Percentiles rank a stretch among this genome's conserved stretches.
Conservation (phyloP, 2,113 vertebrate genomes). For the Hippocampus comes region DNA sequence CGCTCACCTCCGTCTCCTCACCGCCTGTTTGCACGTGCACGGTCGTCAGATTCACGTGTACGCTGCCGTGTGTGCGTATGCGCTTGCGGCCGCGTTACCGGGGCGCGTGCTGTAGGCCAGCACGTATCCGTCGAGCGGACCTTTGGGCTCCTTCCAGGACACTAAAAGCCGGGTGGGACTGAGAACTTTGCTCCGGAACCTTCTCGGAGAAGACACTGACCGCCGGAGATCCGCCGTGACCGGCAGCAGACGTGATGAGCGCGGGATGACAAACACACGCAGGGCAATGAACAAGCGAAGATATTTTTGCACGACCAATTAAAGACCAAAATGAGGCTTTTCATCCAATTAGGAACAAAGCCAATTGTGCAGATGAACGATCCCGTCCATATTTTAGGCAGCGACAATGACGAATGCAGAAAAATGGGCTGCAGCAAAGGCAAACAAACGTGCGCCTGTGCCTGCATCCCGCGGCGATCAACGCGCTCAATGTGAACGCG, state of each 20-base stretch:
- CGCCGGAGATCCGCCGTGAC: conserved; percentile 1
- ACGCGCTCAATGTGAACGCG: no score
- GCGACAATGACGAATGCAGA: no score
- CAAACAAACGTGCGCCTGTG: no score
- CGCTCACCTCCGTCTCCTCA: conserved; percentile 43
- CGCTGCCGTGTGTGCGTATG: no score
- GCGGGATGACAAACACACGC: background rate
- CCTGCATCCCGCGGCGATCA: no score
- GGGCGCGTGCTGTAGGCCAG: conserved; percentile 57
- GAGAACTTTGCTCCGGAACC: conserved; percentile 65
- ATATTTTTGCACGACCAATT: no score
- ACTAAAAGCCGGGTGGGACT: conserved; percentile 54
- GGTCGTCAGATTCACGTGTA: background rate
- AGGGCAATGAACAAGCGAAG: no score
- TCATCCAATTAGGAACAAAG: no score
- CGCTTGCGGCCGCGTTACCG: conserved; percentile 50
- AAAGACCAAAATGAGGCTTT: no score
- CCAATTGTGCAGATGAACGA: no score
- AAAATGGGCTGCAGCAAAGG: no score
- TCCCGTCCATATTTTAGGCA: no score
- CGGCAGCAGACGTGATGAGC: background rate
- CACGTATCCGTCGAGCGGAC: conserved; percentile 68
- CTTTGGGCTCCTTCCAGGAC: conserved; percentile 73
- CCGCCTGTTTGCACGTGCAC: conserved; percentile 36
- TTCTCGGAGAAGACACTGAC: conserved; percentile 65